Percentiles rank a stretch among this genome's conserved stretches.
Evolutionary conservation across 2,888 invertebrate species (phyloP).

Genomic region (Willowsia nigromaculata): DNA sequence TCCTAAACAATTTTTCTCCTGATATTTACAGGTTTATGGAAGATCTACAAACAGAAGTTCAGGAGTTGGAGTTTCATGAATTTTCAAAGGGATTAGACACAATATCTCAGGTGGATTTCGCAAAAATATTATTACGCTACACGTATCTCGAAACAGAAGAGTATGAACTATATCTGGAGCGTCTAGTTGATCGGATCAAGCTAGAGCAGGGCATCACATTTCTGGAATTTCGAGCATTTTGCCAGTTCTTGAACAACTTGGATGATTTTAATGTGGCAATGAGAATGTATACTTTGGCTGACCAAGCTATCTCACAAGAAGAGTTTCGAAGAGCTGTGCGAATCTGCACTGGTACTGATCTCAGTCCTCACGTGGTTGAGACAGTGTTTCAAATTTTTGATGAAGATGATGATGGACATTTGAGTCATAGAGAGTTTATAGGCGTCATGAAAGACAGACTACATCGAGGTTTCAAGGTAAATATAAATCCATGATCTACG

Average conservation of each 20-base stretch:
- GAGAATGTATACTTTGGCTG: constrained; percentile 83
- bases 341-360: constrained; percentile 94
- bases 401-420: constrained; percentile 96
- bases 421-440: constrained; percentile 98
- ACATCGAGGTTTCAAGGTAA: constrained; percentile 96
- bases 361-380: constrained; percentile 92
- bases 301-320: constrained; percentile 97
- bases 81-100: constrained; percentile 95
- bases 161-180: constrained; percentile 94
- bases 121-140: constrained; percentile 94
- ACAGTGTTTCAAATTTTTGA: constrained; percentile 99
- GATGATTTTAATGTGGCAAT: constrained; percentile 90
- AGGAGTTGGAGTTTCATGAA: constrained; percentile 97
- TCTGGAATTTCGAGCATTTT: constrained; percentile 96
- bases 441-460: constrained; percentile 99
- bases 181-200: constrained; percentile 90
- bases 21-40: constrained; percentile 90
- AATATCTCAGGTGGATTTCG: constrained; percentile 97
- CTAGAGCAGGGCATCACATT: constrained; percentile 93
- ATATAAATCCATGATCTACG: too few species aligned
- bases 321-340: constrained; percentile 97
- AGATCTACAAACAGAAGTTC: constrained; percentile 96
- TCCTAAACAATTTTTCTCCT: too few species aligned
- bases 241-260: constrained; percentile 97
- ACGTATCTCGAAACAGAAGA: constrained; percentile 93